Conservation (phyloP, 2,888 invertebrate genomes). For the Octonoba sinensis region DNA sequence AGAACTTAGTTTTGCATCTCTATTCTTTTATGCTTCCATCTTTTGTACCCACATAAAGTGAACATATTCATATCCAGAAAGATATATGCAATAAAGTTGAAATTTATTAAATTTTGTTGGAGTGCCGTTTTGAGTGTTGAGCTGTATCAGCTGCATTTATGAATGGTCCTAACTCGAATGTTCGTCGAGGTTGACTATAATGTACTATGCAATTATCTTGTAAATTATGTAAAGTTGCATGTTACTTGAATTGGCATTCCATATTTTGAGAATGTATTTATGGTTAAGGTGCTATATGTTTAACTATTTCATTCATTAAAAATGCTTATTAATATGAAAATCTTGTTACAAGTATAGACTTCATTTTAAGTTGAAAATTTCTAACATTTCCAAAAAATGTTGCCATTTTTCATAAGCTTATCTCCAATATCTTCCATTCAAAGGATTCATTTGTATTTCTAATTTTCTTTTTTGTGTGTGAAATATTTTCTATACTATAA, state of each 20-base stretch:
- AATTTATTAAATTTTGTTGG: slow-evolving; percentile 50
- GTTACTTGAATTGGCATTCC: slow-evolving; percentile 55
- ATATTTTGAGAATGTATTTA: slow-evolving; percentile 43
- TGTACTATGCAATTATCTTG: slow-evolving; percentile 34
- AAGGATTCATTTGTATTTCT: too few species aligned
- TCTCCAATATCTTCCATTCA: too few species aligned
- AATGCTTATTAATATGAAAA: background rate
- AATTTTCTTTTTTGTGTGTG: too few species aligned
- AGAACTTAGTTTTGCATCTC: slow-evolving; percentile 58
- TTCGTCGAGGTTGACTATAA: slow-evolving; percentile 25
- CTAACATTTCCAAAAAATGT: too few species aligned
- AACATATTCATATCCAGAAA: slow-evolving; percentile 16
- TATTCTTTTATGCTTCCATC: slow-evolving; percentile 65
- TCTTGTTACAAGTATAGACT: background rate
- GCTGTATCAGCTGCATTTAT: slow-evolving; percentile 63
- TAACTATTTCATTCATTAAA: slow-evolving; percentile 16
- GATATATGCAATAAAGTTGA: slow-evolving; percentile 48
- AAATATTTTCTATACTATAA: too few species aligned
- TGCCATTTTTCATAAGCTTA: too few species aligned
- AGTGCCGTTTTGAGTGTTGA: slow-evolving; percentile 45
- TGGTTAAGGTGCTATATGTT: slow-evolving; percentile 54
- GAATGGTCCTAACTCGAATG: slow-evolving; percentile 26
- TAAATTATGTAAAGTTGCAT: slow-evolving; percentile 57
- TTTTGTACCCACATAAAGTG: slow-evolving; percentile 53
- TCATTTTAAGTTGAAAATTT: background rate